A percentile compares a stretch with the other conserved stretches of the same genome.
Conservation (phyloP, 2,113 vertebrate species). For the Microcebus tavaratra region DNA sequence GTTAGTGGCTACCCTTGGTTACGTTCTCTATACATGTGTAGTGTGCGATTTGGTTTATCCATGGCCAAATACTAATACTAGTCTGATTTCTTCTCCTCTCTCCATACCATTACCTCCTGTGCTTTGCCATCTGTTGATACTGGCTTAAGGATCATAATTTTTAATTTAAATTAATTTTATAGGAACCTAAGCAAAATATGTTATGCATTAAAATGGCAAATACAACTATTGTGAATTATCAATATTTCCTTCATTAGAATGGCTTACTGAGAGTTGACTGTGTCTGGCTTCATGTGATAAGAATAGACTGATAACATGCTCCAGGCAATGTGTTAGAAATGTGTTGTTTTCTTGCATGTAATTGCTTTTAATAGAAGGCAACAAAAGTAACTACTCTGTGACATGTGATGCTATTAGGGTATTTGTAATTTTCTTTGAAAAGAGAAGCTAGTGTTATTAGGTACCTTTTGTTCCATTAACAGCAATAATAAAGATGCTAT, state of each 20-base stretch:
- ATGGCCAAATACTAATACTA: background rate
- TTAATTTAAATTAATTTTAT: conserved; percentile 57
- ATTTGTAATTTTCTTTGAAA: conserved; percentile 62
- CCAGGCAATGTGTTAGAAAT: background rate
- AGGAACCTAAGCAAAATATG: conserved; percentile 15
- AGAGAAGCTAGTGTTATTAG: conserved; percentile 50
- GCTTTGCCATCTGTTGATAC: background rate
- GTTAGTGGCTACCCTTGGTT: background rate
- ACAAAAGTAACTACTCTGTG: conserved; percentile 42
- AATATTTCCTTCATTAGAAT: conserved; percentile 27
- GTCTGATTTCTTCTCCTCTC: background rate
- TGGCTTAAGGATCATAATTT: conserved; percentile 19
- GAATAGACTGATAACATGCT: conserved; percentile 56
- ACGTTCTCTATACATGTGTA: background rate
- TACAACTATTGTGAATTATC: conserved; percentile 36
- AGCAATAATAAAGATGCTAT: conserved; percentile 42
- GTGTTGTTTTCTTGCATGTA: conserved; percentile 47
- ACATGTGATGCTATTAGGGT: conserved; percentile 54
- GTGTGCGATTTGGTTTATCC: conserved; percentile 10
- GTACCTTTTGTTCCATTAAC: conserved; percentile 51
- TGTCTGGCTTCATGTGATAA: conserved; percentile 64
- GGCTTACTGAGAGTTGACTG: conserved; percentile 23
- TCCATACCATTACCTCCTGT: background rate
- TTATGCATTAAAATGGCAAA: conserved; percentile 34
- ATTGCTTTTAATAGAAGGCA: conserved; percentile 57